These are phyloP conservation scores for Diloba caeruleocephala DNA, from an alignment of 2,888 invertebrate genomes.

Conservation along the genomic window DNA sequence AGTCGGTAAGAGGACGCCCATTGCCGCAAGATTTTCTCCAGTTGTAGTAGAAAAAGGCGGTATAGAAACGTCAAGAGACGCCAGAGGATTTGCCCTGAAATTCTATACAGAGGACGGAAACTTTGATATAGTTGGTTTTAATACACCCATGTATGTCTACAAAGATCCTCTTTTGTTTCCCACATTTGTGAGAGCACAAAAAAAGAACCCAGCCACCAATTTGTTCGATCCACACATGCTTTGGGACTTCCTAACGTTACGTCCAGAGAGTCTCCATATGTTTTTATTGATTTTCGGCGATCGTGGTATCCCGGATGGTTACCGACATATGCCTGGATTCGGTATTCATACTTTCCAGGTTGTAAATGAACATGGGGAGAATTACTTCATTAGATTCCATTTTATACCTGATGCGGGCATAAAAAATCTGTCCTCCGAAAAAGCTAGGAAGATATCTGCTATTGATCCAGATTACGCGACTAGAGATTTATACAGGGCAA, in stretches of 20 bases:
- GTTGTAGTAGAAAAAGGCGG: slow-evolving; percentile 95
- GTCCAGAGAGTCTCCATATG: slow-evolving; percentile 96
- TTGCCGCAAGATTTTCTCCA: slow-evolving; percentile 94
- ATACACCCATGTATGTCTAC: slow-evolving; percentile 96
- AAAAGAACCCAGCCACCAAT: slow-evolving; percentile 96
- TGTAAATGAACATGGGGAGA: slow-evolving; percentile 91
- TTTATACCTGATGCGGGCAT: slow-evolving; percentile 96
- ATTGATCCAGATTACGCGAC: slow-evolving; percentile 96
- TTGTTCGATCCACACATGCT: slow-evolving; percentile 96
- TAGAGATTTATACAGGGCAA: slow-evolving; percentile 95
- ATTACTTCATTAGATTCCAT: slow-evolving; percentile 95
- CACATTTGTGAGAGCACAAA: slow-evolving; percentile 97
- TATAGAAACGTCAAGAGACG: slow-evolving; percentile 95
- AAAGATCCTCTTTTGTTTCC: slow-evolving; percentile 96
- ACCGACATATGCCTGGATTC: slow-evolving; percentile 97
- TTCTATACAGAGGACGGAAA: slow-evolving; percentile 97
- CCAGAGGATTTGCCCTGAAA: slow-evolving; percentile 96
- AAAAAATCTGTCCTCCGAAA: slow-evolving; percentile 91
- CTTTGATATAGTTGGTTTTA: slow-evolving; percentile 97
- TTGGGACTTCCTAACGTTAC: slow-evolving; percentile 96
- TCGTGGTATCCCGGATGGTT: slow-evolving; percentile 96
- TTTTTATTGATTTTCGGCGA: slow-evolving; percentile 94
- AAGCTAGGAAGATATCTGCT: slow-evolving; percentile 90
- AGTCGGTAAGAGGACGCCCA: slow-evolving; percentile 93
- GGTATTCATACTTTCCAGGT: slow-evolving; percentile 97